A percentile compares a stretch with the other conserved stretches of the same genome.
Conservation (phyloP, 2,797 vertebrate species). For the Rallus crepitans region DNA sequence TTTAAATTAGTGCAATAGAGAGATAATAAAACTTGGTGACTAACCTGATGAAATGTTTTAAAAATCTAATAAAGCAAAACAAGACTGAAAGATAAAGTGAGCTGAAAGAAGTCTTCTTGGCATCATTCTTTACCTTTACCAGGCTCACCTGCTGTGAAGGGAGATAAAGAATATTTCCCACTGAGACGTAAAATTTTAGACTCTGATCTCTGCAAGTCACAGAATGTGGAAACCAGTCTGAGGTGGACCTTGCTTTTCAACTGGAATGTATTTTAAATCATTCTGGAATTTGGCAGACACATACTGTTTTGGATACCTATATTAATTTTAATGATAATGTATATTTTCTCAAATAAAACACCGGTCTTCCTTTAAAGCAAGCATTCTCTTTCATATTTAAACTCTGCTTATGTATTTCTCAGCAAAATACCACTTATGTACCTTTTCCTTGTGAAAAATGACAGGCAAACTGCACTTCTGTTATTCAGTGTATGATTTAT, state of each 20-base stretch:
- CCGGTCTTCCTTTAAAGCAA: not conserved
- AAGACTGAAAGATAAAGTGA: conserved; percentile 26
- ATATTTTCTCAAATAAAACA: not conserved
- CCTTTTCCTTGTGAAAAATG: not conserved
- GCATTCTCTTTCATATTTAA: not conserved
- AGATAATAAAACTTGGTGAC: conserved; percentile 59
- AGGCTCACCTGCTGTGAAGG: conserved; percentile 39
- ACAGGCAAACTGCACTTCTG: not conserved
- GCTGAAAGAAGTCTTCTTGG: not conserved
- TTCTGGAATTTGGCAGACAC: not conserved
- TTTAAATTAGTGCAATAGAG: conserved; percentile 66
- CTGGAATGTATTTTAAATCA: not conserved
- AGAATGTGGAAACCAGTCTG: not conserved
- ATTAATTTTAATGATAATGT: conserved; percentile 5
- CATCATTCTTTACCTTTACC: conserved; percentile 58
- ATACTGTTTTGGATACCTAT: not conserved
- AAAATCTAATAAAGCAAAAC: conserved; percentile 70
- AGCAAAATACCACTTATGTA: not conserved
- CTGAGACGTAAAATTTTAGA: conserved; percentile 47
- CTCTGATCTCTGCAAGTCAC: not conserved
- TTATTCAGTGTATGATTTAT: not conserved
- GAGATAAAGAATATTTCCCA: conserved; percentile 39
- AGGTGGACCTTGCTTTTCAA: not conserved
- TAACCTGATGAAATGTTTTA: conserved; percentile 63
- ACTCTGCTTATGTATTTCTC: not conserved